Conservation (phyloP, 2,113 vertebrate species). For the Xiphias gladius region DNA sequence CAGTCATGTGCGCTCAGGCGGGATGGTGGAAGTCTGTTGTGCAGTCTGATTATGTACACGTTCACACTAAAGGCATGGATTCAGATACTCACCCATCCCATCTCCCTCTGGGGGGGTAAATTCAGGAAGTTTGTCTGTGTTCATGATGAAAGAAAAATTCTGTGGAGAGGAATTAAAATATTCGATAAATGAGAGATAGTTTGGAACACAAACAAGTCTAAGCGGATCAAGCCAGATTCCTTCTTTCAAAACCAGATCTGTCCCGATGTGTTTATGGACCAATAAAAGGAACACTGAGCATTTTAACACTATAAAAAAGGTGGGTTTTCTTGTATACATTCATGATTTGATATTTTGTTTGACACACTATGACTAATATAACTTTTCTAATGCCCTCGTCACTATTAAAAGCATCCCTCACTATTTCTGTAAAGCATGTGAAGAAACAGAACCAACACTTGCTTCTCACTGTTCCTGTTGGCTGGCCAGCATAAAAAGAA, state of each 20-base stretch:
- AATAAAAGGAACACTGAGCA: not conserved
- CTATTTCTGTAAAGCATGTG: slow-evolving; percentile 40
- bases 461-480: slow-evolving; percentile 62
- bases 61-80: not conserved
- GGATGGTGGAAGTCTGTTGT: slow-evolving; percentile 13
- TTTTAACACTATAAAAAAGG: not conserved
- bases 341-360: not conserved
- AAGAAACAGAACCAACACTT: slow-evolving; percentile 57
- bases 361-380: not conserved
- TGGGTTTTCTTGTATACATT: not conserved
- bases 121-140: slow-evolving; percentile 54
- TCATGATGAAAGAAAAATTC: slow-evolving; percentile 63
- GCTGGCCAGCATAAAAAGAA: slow-evolving; percentile 45
- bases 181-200: not conserved
- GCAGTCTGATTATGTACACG: slow-evolving; percentile 2
- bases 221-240: not conserved
- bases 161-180: slow-evolving; percentile 25
- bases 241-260: not conserved
- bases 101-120: slow-evolving; percentile 45
- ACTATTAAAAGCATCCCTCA: slow-evolving; percentile 28
- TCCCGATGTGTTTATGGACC: not conserved
- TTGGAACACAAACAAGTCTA: not conserved
- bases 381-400: not conserved
- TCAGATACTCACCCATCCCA: slow-evolving; percentile 70
- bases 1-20: not conserved